Evolutionary conservation across 2,797 vertebrate genomes (phyloP), one percentile per base, ranked within the genome.

Genomic region (Halcyon badia): DNA sequence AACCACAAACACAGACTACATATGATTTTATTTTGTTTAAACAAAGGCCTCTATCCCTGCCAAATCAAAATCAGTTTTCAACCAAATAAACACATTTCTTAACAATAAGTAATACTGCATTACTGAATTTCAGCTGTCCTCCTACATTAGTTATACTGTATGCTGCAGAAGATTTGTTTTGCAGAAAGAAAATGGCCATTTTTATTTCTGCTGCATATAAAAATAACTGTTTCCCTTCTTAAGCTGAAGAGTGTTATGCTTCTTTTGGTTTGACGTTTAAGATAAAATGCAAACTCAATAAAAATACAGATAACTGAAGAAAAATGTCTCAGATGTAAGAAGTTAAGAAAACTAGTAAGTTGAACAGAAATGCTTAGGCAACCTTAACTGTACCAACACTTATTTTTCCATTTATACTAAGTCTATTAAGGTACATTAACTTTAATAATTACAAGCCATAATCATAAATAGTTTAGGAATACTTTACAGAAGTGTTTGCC

Each of bases 81-180:
- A 35, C 22, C 65, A 90, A 94, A 92, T 51, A 79, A 89, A 96
- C 69, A 37, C 1, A 1, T 82, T 82, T 87, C 64, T 69, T 88
- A 44, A 75, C 69, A 79, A 72, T 41, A 51, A 83, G 14, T 51
- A 88, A 66, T 57, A 44, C 80, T 13, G n/a, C 0, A 0, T 86
- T 92, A 33, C 66, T 73, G 69, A 76, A 81, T 90, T 95, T 79
- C 73, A 95, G 75, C 77, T 96, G 83, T 93, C 94, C 93, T 95
- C 88, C 94, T 93, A 89, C 90, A 20, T 12, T 3, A 18, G 19
- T 31, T 87, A 78, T 88, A 62, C 70, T 42, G 21, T 62, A 86
- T 1, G 3, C 35, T 62, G 42, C 24, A 75, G 30, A 83, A 20
- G n/a, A 66, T 61, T 71, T 94, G 69, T 88, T 95, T 49, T 76